Base-by-base conservation (phyloP, 2,113 vertebrate species). In the Seriola aureovittata region DNA sequence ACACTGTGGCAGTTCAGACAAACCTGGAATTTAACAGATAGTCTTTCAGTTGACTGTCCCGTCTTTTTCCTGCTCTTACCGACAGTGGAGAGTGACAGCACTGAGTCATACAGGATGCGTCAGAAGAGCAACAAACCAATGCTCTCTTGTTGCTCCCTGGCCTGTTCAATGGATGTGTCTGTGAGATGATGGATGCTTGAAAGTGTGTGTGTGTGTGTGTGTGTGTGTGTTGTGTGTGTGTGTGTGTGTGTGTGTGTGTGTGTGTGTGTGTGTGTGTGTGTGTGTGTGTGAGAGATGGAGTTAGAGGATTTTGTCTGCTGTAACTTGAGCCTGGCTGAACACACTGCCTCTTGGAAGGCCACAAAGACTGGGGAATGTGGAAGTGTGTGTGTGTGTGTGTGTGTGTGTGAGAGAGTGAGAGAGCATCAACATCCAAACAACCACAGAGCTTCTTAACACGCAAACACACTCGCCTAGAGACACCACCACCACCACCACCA, bases 291-390 rank as follows among this genome's bases (percentile, higher is more conserved):
- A 25, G 69, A 57, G 63, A 55, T 65, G 42, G 73, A 72, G 75
- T 38, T 78, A 64, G 79, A 76, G 78, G 78, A 87, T 86, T 84
- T 82, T 85, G 86, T 74, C 78, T 66, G 77, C 72, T 17, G 92
- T 93, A 94, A 93, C 82, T 71, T 4, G 83, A 94, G 80, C 88
- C 83, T 74, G 75, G 66, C 78, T 81, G 88, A 82, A 88, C 85
- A 85, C 81, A 80, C 79, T 82, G 85, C 91, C 80, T 88, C 78
- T 16, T 79, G 76, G 81, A 91, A 75, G 85, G 84, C 82, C 84
- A 87, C 85, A 89, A 86, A 91, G 85, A 86, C 79, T 21, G 76
- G 57, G 76, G 80, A 73, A 85, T 89, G 79, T 90, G 76, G 83
- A 88, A 71, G 79, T 84, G 55, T 86, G 70, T 72, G 32, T 72